Percentiles rank a stretch among this genome's conserved stretches.
These are phyloP conservation scores for Caenorhabditis virilis DNA, from an alignment of 2,888 invertebrate genomes.

Conservation along the genomic window DNA sequence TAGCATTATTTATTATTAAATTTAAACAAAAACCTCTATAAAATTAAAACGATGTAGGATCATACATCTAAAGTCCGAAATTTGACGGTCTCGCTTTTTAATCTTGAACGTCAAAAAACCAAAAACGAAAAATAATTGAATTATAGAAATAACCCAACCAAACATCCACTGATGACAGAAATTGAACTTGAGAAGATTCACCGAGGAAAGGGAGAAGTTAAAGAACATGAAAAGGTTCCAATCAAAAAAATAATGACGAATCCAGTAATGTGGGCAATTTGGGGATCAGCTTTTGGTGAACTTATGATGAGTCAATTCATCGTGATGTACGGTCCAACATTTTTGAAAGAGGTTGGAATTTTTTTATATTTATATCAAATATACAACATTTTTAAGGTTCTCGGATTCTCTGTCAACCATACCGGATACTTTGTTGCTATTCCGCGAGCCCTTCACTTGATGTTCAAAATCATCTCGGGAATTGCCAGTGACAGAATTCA, in stretches of 20 bases:
- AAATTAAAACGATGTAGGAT: too few species aligned
- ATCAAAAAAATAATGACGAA: conserved; percentile 49
- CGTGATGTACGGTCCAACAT: conserved; percentile 56
- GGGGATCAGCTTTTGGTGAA: conserved; percentile 58
- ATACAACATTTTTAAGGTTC: conserved; percentile 30
- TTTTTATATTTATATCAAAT: neutral
- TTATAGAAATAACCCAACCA: conserved; percentile 45
- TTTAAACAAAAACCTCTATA: too few species aligned
- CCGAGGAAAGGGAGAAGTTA: conserved; percentile 49
- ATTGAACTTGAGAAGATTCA: conserved; percentile 56
- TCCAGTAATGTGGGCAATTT: conserved; percentile 53
- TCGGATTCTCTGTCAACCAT: conserved; percentile 55
- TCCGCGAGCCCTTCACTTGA: conserved; percentile 52
- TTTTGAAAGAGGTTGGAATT: conserved; percentile 47
- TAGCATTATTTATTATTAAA: too few species aligned
- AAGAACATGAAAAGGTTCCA: conserved; percentile 44
- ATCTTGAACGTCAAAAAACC: neutral
- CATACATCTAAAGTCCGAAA: too few species aligned
- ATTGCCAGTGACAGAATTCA: conserved; percentile 51
- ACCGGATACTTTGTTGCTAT: conserved; percentile 57
- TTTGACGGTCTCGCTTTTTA: too few species aligned
- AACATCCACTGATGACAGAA: conserved; percentile 53
- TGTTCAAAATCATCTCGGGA: conserved; percentile 53
- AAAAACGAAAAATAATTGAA: too few species aligned
- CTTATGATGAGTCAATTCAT: conserved; percentile 61